A percentile compares a stretch with the other conserved stretches of the same genome.
Conservation (phyloP, 2,888 invertebrate species). For the Embidobia sp. region DNA sequence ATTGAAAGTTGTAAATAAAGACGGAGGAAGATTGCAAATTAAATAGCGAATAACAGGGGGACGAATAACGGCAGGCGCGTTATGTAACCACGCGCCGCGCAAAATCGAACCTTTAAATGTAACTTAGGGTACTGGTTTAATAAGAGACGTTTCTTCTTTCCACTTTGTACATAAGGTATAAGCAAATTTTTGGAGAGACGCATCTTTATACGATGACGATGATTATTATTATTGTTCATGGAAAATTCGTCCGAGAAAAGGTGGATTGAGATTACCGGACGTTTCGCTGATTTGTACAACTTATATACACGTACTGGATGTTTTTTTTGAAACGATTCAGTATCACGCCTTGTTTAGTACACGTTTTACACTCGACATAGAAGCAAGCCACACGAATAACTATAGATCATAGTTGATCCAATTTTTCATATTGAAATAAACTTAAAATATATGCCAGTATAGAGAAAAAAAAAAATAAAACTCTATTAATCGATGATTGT, state of each 20-base stretch:
- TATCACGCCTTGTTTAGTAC: not conserved
- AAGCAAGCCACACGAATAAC: conserved; percentile 1
- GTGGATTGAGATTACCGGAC: conserved; percentile 23
- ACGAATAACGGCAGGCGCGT: conserved; percentile 6
- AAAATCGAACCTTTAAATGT: conserved; percentile 10
- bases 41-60: conserved; percentile 12
- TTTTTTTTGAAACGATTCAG: conserved; percentile 4
- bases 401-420: conserved; percentile 7
- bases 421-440: conserved; percentile 32
- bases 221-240: conserved; percentile 15
- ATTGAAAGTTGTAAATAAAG: conserved; percentile 38
- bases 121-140: conserved; percentile 17
- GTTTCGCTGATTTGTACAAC: conserved; percentile 6
- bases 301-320: conserved; percentile 4
- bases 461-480: too few relatives aligned
- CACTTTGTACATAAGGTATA: conserved; percentile 38
- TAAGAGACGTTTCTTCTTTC: conserved; percentile 25
- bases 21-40: conserved; percentile 1
- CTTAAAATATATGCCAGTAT: not conserved
- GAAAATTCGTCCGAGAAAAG: conserved; percentile 37
- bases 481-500: not conserved
- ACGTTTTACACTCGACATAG: conserved; percentile 5
- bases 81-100: conserved; percentile 10
- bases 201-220: conserved; percentile 31
- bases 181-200: conserved; percentile 13